These are phyloP conservation scores for Cordilura impudica DNA, from an alignment of 2,888 invertebrate genomes.

Conservation along the genomic window DNA sequence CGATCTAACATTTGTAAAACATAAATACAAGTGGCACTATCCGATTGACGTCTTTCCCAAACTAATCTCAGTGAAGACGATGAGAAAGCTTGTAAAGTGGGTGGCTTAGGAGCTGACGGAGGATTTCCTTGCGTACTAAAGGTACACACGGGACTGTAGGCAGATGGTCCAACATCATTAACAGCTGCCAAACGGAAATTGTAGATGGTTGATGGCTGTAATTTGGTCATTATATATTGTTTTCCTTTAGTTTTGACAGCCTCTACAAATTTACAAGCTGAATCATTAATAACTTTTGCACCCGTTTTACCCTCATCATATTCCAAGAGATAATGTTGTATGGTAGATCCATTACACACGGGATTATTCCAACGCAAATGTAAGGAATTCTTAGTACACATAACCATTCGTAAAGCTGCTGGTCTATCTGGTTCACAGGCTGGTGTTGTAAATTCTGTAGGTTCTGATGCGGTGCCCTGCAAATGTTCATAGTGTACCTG, in stretches of 20 bases:
- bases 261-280: constrained; percentile 81
- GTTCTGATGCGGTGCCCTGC: constrained; percentile 87
- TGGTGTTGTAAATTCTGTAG: constrained; percentile 88
- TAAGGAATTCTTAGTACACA: constrained; percentile 85
- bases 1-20: constrained; percentile 88
- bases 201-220: constrained; percentile 89
- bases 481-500: constrained; percentile 82
- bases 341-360: constrained; percentile 88
- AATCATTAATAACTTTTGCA: constrained; percentile 76
- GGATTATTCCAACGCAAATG: constrained; percentile 86
- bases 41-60: constrained; percentile 87
- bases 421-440: constrained; percentile 89
- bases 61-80: constrained; percentile 83
- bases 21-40: constrained; percentile 83
- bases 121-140: constrained; percentile 89
- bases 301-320: constrained; percentile 83
- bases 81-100: constrained; percentile 82
- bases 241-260: constrained; percentile 85
- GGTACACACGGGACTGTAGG: constrained; percentile 84
- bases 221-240: constrained; percentile 86
- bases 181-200: constrained; percentile 90
- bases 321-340: constrained; percentile 88
- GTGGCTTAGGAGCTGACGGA: constrained; percentile 88
- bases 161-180: constrained; percentile 88
- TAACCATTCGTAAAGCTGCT: constrained; percentile 85